Percentiles rank a stretch among this genome's conserved stretches.
Conservation (phyloP, 2,113 vertebrate genomes). For the Triplophysa siluroides region DNA sequence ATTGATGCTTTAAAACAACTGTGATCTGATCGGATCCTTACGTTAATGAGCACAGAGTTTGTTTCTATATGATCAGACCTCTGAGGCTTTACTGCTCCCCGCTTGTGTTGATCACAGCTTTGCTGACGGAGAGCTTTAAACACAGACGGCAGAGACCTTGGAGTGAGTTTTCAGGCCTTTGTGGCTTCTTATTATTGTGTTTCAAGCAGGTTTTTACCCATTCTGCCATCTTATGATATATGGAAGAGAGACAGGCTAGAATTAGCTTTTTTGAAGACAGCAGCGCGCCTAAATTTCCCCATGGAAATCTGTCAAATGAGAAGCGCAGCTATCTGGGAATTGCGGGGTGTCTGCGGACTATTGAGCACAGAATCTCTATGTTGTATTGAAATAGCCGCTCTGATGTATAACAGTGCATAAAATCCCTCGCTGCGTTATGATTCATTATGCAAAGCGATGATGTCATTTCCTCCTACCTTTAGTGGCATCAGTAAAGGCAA, state of each 20-base stretch:
- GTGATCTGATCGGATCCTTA: not conserved
- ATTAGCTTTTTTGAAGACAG: constrained; percentile 3
- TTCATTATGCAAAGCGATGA: not conserved
- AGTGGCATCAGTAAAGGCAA: not conserved
- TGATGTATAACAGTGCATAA: not conserved
- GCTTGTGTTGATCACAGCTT: constrained; percentile 44
- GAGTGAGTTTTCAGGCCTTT: constrained; percentile 26
- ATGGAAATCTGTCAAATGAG: constrained; percentile 25
- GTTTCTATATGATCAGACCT: constrained; percentile 15
- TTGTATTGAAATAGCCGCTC: not conserved
- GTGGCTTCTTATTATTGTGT: constrained; percentile 1
- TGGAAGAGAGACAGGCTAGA: constrained; percentile 1
- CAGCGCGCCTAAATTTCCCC: not conserved
- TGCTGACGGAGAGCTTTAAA: constrained; percentile 40
- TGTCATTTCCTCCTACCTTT: not conserved
- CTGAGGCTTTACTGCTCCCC: constrained; percentile 23
- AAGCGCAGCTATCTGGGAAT: not conserved
- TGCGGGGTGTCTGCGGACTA: not conserved
- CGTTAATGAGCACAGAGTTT: constrained; percentile 9
- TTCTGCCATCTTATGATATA: constrained; percentile 15
- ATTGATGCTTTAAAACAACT: too few species aligned
- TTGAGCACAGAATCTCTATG: not conserved
- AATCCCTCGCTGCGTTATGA: not conserved
- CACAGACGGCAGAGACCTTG: constrained; percentile 41
- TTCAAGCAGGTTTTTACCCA: constrained; percentile 16